phyloP scores from a whole-genome alignment of 2,113 vertebrate species.

The Labrus mixtus region DNA sequence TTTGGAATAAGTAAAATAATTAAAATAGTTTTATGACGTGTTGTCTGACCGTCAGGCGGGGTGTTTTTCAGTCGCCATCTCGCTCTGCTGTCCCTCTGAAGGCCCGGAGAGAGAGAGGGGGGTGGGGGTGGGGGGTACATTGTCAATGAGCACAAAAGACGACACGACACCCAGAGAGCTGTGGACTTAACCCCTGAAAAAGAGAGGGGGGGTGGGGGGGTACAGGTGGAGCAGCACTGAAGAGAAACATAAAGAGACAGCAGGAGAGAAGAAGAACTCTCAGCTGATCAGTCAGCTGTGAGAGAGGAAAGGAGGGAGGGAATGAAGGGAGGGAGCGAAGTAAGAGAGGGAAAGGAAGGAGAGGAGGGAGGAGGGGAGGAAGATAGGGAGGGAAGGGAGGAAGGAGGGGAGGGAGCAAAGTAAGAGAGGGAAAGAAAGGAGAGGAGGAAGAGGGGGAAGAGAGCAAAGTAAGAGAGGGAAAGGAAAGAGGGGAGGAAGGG shows the following conservation, averaged over 20 bases:
- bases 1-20: too few species aligned
- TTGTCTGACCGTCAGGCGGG: too few species aligned
- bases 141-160: constrained; percentile 56
- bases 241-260: constrained; percentile 41
- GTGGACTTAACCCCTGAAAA: constrained; percentile 57
- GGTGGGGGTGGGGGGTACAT: constrained; percentile 17
- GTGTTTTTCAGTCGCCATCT: constrained; percentile 20
- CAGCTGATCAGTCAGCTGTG: constrained; percentile 62
- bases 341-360: not conserved
- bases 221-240: constrained; percentile 15
- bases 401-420: too few species aligned
- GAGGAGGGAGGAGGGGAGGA: too few species aligned
- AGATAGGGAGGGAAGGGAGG: too few species aligned
- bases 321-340: not conserved
- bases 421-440: not conserved
- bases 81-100: constrained; percentile 40
- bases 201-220: constrained; percentile 31
- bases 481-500: not conserved
- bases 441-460: not conserved
- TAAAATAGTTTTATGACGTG: too few species aligned
- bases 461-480: not conserved
- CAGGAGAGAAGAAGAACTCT: constrained; percentile 38
- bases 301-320: not conserved
- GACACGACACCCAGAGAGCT: constrained; percentile 47
- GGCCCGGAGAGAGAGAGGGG: constrained; percentile 9